Percentiles rank a stretch among this genome's conserved stretches.
These are phyloP conservation scores for Amphiprion clarkii DNA, from an alignment of 2,797 vertebrate species.

Conservation along the genomic window DNA sequence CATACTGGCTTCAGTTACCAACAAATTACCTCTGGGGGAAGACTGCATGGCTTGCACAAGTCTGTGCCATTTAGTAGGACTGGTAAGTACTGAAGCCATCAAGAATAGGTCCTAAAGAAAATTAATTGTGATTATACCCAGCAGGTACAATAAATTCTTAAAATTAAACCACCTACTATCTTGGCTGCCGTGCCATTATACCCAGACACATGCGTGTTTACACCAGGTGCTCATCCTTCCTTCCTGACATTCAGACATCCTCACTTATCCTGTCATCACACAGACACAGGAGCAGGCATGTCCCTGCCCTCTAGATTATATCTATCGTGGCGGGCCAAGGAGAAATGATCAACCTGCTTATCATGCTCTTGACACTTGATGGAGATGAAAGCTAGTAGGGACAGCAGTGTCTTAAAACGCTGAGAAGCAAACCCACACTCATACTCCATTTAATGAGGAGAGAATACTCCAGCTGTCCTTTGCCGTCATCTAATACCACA, in stretches of 20 bases:
- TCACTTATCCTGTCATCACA: conserved; percentile 73
- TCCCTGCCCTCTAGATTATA: conserved; percentile 68
- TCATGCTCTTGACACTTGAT: conserved; percentile 58
- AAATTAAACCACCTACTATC: conserved; percentile 25
- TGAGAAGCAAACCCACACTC: background rate
- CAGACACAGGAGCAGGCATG: conserved; percentile 39
- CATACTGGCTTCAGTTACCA: conserved; percentile 24
- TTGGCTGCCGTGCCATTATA: conserved; percentile 18
- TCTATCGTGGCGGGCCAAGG: conserved; percentile 48
- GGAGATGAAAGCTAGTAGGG: conserved; percentile 36
- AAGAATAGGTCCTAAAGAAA: background rate
- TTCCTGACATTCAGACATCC: conserved; percentile 65
- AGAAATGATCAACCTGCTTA: conserved; percentile 62
- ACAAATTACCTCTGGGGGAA: conserved; percentile 38
- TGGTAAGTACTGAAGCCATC: background rate
- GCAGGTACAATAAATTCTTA: conserved; percentile 27
- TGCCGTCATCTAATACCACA: background rate
- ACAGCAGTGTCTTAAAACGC: conserved; percentile 10
- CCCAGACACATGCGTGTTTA: conserved; percentile 37
- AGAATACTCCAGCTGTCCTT: background rate
- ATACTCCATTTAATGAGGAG: background rate
- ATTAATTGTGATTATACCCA: conserved; percentile 17
- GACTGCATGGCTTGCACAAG: conserved; percentile 13
- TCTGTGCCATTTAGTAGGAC: background rate
- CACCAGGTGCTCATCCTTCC: conserved; percentile 44